Base-by-base conservation (phyloP, 2,888 invertebrate species). In the Latrodectus elegans region DNA sequence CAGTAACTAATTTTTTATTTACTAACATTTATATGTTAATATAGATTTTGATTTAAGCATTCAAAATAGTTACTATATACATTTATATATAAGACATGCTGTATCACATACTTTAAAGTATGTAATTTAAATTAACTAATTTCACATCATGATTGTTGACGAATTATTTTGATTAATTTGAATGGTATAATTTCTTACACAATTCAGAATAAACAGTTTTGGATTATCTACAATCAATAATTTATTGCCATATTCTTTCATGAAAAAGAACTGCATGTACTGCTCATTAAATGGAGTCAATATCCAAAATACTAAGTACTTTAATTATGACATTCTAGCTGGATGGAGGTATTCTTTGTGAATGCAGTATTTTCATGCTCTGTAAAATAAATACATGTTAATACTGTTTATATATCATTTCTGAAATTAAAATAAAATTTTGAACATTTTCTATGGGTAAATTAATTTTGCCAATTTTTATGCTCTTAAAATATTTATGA, bases 311-410 rank as follows among this genome's bases (percentile, higher is more conserved):
- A 38, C 38, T 38, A 38, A 38, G 38, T 10, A 60, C 14, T n/a
- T n/a, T 60, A 60, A 60, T 10, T 60, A n/a, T 60, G 12, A 15
- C 11, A 60, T 49, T 85, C 80, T 72, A 87, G 26, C 65, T 87
- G 86, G 86, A 88, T 88, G 89, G 84, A 88, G 96, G 96, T 90
- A 96, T 95, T 90, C 95, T 94, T 85, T 95, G 94, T 38, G 95
- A 95, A 90, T 95, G 94, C 67, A 96, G 93, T 80, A 96, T 94
- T 94, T 96, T 96, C 92, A 95, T 95, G 91, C 95, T 95, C 96
- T 96, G 94, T 1, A 94, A 94, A 74, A 90, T 15, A 90, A 91
- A 72, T 26, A 75, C 49, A 67, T 11, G 15, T 65, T 6, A n/a
- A 11, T 15, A 60, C 12, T 11, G n/a, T 15, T 15, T 60, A 60